Evolutionary conservation across 2,797 vertebrate species (phyloP).

Genomic region (Peromyscus attwateri): DNA sequence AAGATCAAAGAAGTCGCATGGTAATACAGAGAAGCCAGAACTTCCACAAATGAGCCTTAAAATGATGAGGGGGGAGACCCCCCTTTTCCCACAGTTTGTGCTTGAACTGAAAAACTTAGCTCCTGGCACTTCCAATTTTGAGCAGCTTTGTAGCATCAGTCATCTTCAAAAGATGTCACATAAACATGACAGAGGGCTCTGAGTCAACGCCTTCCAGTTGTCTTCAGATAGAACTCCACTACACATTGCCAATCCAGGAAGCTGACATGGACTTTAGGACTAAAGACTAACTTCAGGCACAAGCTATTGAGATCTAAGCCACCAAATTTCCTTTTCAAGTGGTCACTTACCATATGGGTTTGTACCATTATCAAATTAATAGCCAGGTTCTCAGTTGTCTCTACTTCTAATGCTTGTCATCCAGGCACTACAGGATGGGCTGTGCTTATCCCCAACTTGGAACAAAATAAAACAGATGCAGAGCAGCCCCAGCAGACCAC

Average conservation of each 20-base stretch:
- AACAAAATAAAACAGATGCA: background rate
- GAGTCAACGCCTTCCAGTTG: background rate
- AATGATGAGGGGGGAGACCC: background rate
- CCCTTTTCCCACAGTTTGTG: background rate
- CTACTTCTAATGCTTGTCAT: background rate
- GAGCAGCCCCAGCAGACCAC: background rate
- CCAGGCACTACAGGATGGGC: background rate
- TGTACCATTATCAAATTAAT: background rate
- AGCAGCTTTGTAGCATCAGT: background rate
- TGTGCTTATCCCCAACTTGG: background rate
- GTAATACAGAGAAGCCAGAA: constrained; percentile 26
- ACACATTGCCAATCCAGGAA: background rate
- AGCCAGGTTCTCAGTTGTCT: background rate
- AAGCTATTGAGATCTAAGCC: background rate
- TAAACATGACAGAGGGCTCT: background rate
- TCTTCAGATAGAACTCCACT: constrained; percentile 14
- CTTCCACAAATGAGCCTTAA: constrained; percentile 63
- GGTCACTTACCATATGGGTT: background rate
- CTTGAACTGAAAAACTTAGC: background rate
- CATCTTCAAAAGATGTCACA: constrained; percentile 52
- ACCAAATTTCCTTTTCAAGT: background rate
- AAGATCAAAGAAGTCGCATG: constrained; percentile 66
- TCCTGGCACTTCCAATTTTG: constrained; percentile 32
- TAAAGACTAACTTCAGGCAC: background rate
- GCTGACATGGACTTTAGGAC: background rate